phyloP scores from a whole-genome alignment of 1,140 invertebrate species.

The Ceratosolen fusciceps region DNA sequence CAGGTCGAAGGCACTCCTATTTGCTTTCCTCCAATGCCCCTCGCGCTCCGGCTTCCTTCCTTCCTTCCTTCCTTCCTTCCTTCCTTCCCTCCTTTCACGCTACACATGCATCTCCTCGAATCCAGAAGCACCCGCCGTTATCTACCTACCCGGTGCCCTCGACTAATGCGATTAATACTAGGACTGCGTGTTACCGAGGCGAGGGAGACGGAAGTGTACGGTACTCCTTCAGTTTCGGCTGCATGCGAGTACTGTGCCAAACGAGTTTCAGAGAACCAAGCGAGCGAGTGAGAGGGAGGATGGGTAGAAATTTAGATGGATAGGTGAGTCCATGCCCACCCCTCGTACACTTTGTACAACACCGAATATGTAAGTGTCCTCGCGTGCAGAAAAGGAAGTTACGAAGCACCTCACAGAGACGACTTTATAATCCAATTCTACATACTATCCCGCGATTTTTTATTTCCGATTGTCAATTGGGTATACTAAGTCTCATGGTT shows the following conservation, averaged over 20 bases:
- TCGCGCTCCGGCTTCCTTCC: not conserved
- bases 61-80: constrained; percentile 51
- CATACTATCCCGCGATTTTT: too few species aligned
- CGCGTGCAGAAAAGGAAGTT: too few species aligned
- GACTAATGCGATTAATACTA: constrained; percentile 66
- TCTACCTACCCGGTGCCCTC: constrained; percentile 45
- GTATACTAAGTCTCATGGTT: too few species aligned
- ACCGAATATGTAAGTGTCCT: not conserved
- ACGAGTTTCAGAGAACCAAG: constrained; percentile 26
- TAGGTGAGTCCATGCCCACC: constrained; percentile 37
- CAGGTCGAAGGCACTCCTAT: constrained; percentile 34
- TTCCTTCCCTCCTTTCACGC: constrained; percentile 50
- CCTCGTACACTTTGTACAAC: too few species aligned
- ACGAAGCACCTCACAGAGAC: too few species aligned
- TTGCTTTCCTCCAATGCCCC: not conserved
- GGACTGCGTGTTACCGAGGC: constrained; percentile 54
- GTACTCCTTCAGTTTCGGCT: constrained; percentile 18
- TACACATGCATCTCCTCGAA: constrained; percentile 27
- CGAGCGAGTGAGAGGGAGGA: constrained; percentile 25
- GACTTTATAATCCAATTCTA: too few species aligned
- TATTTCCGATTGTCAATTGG: too few species aligned
- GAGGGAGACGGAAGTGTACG: constrained; percentile 44
- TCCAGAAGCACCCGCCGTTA: not conserved
- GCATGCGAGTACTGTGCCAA: constrained; percentile 38
- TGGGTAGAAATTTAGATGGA: constrained; percentile 30